These are phyloP conservation scores for Menidia menidia DNA, from an alignment of 2,797 vertebrate genomes.

Conservation along the genomic window DNA sequence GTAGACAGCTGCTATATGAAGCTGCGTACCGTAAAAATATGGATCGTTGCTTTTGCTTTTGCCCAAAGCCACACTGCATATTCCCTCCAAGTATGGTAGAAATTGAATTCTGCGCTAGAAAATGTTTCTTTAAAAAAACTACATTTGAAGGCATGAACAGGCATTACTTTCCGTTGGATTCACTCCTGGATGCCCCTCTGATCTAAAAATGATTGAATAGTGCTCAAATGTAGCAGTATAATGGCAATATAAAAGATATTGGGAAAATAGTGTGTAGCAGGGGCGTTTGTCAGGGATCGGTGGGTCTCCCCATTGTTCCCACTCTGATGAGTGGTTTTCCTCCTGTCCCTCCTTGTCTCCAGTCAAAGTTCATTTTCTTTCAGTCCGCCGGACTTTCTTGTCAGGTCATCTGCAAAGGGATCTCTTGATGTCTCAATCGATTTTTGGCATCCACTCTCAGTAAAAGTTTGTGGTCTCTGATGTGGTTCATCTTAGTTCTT, in stretches of 20 bases:
- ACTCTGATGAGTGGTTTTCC: background rate
- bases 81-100: background rate
- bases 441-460: conserved; percentile 9
- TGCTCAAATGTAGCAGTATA: background rate
- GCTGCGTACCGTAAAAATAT: conserved; percentile 15
- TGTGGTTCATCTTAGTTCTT: background rate
- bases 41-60: conserved; percentile 2
- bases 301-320: background rate
- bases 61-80: background rate
- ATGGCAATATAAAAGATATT: background rate
- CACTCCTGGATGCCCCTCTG: background rate
- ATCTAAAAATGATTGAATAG: background rate
- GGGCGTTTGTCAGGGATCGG: background rate
- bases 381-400: conserved; percentile 18
- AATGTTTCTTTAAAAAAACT: conserved; percentile 2
- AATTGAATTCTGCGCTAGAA: background rate
- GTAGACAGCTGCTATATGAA: conserved; percentile 20
- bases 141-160: conserved; percentile 7
- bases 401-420: background rate
- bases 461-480: background rate
- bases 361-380: conserved; percentile 12
- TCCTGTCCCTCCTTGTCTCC: no score
- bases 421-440: background rate
- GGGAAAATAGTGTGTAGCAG: background rate
- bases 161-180: background rate